Base-by-base conservation (phyloP, 2,113 vertebrate species). In the Chaetura pelagica region DNA sequence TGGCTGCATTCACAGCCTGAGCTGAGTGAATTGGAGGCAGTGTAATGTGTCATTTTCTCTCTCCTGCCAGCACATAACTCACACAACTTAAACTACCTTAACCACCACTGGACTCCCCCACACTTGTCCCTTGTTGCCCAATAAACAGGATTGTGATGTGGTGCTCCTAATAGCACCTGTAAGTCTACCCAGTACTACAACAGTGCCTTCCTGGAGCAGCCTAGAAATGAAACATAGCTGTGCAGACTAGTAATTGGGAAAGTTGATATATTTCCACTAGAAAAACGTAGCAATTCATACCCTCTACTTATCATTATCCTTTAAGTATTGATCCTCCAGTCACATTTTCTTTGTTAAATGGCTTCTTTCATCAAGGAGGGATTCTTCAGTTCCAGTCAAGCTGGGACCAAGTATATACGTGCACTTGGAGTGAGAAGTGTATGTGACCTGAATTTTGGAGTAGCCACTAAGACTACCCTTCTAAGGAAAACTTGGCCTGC, bases 261-360 rank as follows among this genome's bases (percentile, higher is more conserved):
- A 90, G 64, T 12, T 72, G 72, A 89, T 87, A 5, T 68, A 87
- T 84, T 96, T 94, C 66, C 49, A 61, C 48, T 12, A 57, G 62
- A 54, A 90, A 55, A 80, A 93, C 48, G 52, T 51, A 93, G 32
- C 5, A 85, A 61, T 93, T 95, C 68, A 67, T 59, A 86, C 38
- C 40, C 44, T 96, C 59, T 86, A 35, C 69, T 71, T 79, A 55
- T 64, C 68, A 63, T 90, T 78, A 94, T 49, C 72, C 76, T 71
- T 63, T 63, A 54, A 52, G 34, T 90, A 93, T 88, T 58, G 83
- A 94, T 96, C 68, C 83, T 74, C 30, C 38, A 77, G 92, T 71
- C 82, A 77, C 49, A 84, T 84, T 94, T 96, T 89, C 88, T 78
- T 90, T 77, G 82, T 90, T 90, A 83, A 89, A 94, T 82, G 59